A percentile compares a stretch with the other conserved stretches of the same genome.
phyloP scores from a whole-genome alignment of 2,888 invertebrate genomes.

The Rhorus exstirpatorius region DNA sequence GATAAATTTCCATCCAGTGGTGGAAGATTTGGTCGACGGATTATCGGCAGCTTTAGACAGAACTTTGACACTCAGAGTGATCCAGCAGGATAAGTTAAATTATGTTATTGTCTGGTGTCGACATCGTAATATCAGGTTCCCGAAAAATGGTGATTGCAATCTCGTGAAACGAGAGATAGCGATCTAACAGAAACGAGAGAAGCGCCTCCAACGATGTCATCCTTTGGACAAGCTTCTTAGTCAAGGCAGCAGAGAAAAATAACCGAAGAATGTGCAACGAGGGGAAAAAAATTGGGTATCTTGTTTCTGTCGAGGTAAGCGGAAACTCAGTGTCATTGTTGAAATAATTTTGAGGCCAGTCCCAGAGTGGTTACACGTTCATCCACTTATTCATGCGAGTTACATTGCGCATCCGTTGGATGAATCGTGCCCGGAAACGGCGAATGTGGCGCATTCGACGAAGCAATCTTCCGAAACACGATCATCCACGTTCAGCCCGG shows the following conservation, averaged over 20 bases:
- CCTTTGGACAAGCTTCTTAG: slow-evolving; percentile 30
- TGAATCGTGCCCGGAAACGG: slow-evolving; percentile 1
- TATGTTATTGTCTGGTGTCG: slow-evolving; percentile 13
- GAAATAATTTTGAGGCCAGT: slow-evolving; percentile 36
- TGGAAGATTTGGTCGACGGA: neutral
- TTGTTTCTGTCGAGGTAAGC: slow-evolving; percentile 69
- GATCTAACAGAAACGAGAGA: neutral
- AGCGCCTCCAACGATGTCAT: slow-evolving; percentile 47
- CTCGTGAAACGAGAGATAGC: slow-evolving; percentile 75
- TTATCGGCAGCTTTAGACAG: neutral
- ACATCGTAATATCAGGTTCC: slow-evolving; percentile 62
- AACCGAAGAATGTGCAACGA: slow-evolving; percentile 10
- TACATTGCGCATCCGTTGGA: slow-evolving; percentile 12
- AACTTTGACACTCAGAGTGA: neutral
- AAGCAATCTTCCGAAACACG: slow-evolving; percentile 37
- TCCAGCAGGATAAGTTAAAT: slow-evolving; percentile 28
- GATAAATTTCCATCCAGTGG: neutral
- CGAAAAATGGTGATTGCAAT: slow-evolving; percentile 82
- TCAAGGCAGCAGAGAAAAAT: slow-evolving; percentile 29
- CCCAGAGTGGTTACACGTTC: slow-evolving; percentile 58
- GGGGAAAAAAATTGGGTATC: slow-evolving; percentile 71
- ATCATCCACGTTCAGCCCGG: slow-evolving; percentile 8
- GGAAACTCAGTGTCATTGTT: slow-evolving; percentile 77
- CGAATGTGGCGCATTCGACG: slow-evolving; percentile 6
- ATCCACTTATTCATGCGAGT: slow-evolving; percentile 24